Percentiles rank a stretch among this genome's conserved stretches.
Conservation (phyloP, 2,113 vertebrate genomes). For the Marcusenius ussheri region DNA sequence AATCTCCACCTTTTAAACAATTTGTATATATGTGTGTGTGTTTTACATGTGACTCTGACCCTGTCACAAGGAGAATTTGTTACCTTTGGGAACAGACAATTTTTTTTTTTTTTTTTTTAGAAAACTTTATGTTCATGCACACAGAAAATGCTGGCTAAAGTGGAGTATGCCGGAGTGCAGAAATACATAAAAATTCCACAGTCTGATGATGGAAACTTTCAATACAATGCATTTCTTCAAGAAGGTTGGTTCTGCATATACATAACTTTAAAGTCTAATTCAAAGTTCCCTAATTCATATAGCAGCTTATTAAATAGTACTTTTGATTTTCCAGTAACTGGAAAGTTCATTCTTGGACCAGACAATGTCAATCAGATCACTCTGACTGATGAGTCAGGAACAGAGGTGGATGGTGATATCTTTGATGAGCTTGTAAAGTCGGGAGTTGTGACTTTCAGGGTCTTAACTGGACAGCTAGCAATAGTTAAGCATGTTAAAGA, state of each 20-base stretch:
- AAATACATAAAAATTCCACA: neutral
- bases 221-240: neutral
- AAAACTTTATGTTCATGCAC: neutral
- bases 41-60: too few species aligned
- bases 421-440: neutral
- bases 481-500: neutral
- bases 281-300: neutral
- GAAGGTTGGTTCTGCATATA: neutral
- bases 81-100: too few species aligned
- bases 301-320: neutral
- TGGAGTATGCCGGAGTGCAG: neutral
- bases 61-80: too few species aligned
- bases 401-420: neutral
- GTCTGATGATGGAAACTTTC: neutral
- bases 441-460: neutral
- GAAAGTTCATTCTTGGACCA: neutral
- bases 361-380: neutral
- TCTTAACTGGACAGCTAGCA: neutral
- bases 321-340: neutral
- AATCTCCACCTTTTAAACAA: too few species aligned
- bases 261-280: neutral
- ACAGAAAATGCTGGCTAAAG: neutral
- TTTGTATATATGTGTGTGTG: too few species aligned
- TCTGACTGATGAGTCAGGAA: neutral
- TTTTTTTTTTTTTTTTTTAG: too few species aligned